Conservation (phyloP, 2,888 invertebrate genomes). For the Sinotaia quadrata region DNA sequence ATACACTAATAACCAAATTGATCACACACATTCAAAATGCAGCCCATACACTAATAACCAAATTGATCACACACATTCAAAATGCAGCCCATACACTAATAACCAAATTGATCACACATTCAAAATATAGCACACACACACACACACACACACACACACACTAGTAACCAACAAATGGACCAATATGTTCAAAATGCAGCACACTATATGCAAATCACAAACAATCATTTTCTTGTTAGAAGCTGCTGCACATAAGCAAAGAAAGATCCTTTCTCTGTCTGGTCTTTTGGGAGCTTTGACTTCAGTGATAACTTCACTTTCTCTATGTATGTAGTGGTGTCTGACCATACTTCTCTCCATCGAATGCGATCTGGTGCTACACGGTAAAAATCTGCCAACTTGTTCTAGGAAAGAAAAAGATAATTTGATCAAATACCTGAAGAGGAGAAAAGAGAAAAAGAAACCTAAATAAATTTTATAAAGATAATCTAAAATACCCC, state of each 20-base stretch:
- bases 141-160: background rate
- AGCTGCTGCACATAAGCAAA: constrained; percentile 63
- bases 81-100: too few relatives aligned
- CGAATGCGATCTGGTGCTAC: constrained; percentile 76
- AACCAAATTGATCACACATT: too few relatives aligned
- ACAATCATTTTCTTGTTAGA: constrained; percentile 26
- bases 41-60: too few relatives aligned
- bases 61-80: too few relatives aligned
- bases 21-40: too few relatives aligned
- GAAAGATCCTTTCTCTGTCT: constrained; percentile 58
- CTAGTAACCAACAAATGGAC: background rate
- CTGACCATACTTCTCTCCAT: constrained; percentile 80
- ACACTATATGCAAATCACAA: too few relatives aligned
- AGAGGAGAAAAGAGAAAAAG: too few relatives aligned
- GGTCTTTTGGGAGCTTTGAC: constrained; percentile 63
- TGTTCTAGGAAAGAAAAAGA: constrained; percentile 77
- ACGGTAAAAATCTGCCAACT: constrained; percentile 85
- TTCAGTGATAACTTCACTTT: constrained; percentile 79
- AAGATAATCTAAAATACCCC: too few relatives aligned
- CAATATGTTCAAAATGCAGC: too few relatives aligned
- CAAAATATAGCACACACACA: constrained; percentile 6
- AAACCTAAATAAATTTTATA: too few relatives aligned
- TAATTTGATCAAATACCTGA: too few relatives aligned
- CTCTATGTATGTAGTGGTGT: constrained; percentile 84
- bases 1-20: too few relatives aligned